Percentiles rank a stretch among this genome's conserved stretches.
Conservation (phyloP, 2,113 vertebrate species). For the Phaethon lepturus region DNA sequence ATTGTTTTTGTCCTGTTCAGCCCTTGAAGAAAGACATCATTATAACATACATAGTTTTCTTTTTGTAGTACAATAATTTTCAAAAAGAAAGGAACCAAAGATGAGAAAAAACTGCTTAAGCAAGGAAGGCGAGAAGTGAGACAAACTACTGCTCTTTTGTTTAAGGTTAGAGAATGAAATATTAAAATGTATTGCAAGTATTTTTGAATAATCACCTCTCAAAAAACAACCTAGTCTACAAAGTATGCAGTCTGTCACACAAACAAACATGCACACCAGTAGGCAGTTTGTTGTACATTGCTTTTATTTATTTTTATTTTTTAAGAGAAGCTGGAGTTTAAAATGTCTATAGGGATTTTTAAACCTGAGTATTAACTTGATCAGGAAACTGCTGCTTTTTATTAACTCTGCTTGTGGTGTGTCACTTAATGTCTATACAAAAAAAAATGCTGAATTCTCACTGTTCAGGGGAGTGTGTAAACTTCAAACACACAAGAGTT, state of each 20-base stretch:
- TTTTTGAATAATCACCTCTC: neutral
- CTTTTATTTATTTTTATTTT: neutral
- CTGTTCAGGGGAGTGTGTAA: accelerated
- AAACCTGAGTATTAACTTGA: neutral
- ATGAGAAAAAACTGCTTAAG: neutral
- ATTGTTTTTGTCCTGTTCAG: neutral
- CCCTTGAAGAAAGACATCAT: neutral
- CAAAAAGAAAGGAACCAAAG: neutral
- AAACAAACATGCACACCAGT: neutral
- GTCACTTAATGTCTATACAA: neutral
- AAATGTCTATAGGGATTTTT: neutral
- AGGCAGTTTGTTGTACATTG: neutral
- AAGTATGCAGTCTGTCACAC: neutral
- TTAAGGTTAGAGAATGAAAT: neutral
- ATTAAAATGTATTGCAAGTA: neutral
- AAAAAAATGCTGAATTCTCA: neutral
- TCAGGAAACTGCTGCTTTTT: neutral
- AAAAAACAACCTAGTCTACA: neutral
- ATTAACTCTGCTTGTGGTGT: neutral
- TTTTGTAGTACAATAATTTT: neutral
- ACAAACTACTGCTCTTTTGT: neutral
- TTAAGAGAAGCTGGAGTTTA: neutral
- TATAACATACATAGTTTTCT: neutral
- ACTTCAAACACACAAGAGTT: neutral
- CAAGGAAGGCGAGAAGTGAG: neutral